phyloP scores from a whole-genome alignment of 2,888 invertebrate species.

The Linyphia triangularis region DNA sequence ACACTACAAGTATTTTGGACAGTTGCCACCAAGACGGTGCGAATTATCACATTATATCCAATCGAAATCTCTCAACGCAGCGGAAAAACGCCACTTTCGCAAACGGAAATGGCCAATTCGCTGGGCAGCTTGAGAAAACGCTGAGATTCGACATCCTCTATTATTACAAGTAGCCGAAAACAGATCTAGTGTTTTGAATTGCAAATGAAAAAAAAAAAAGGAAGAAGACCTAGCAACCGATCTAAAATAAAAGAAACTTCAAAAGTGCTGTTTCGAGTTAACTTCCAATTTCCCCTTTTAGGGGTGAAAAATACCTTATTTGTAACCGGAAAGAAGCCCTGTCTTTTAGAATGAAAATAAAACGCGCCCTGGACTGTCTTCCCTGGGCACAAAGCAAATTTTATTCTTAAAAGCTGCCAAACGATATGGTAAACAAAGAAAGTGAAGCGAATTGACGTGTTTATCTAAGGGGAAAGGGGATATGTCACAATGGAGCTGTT shows the following conservation, averaged over 20 bases:
- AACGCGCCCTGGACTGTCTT: too few species aligned
- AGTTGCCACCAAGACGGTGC: neutral
- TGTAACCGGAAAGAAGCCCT: conserved; percentile 13
- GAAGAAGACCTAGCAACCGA: neutral
- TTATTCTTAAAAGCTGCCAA: too few species aligned
- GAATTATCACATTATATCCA: neutral
- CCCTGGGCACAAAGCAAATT: too few species aligned
- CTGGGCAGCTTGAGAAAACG: neutral
- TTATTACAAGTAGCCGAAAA: too few species aligned
- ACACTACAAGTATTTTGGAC: neutral
- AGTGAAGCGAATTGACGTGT: too few species aligned
- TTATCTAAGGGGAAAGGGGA: too few species aligned
- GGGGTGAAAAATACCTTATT: neutral
- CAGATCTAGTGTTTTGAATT: neutral
- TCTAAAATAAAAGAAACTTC: neutral
- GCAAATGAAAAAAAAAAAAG: neutral
- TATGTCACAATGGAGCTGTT: too few species aligned
- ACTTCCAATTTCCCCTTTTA: conserved; percentile 4
- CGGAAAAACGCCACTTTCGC: neutral
- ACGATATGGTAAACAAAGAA: too few species aligned
- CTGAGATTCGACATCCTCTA: too few species aligned
- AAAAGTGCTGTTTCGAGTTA: neutral
- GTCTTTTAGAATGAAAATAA: neutral
- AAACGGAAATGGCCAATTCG: neutral
- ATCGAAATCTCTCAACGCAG: neutral